Base-by-base conservation (phyloP, 2,797 vertebrate species). In the Sternarchorhynchus goeldii region DNA sequence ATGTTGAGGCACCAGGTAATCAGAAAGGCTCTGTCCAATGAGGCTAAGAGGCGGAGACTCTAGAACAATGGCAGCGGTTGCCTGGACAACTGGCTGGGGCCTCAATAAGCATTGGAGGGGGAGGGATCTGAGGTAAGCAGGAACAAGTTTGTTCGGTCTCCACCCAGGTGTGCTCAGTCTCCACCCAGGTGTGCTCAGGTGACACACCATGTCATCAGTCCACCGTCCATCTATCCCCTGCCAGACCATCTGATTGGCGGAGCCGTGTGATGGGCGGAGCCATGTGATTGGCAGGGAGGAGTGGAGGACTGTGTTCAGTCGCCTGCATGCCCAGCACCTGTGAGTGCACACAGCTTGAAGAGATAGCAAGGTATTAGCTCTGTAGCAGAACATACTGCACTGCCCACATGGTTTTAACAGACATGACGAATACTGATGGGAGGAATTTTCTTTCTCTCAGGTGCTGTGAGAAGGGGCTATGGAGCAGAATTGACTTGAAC, bases 321-420 rank as follows among this genome's bases (percentile, higher is more conserved):
- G 96, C 92, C 94, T 99, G 88, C 91, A 92, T 82, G 96, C 96
- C 94, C 91, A 90, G 72, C 96, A 98, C 83, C 94, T 99, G 70
- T 98, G 97, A 57, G 93, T 98, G 80, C 97, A 96, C 91, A 99
- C 93, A 95, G 57, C 95, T 98, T 87, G 97, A 99, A 98, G 93
- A 93, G 96, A 93, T 99, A 97, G 97, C 98, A 92, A 94, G 95
- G 86, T 73, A 45, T 53, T 2, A n/a, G 31, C 17, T 5, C 29
- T n/a, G 4, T n/a, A 4, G 20, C 6, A 59, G 20, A 63, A 18
- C 66, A 62, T 14, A 41, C 55, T 55, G 36, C 36, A 59, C 21
- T 8, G 29, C 32, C 21, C 75, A 14, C 45, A 20, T 5, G 31
- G 2, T 58, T 69, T 68, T 25, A 25, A 36, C 4, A 36, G 6